Evolutionary conservation across 2,888 invertebrate genomes (phyloP), one percentile per base, ranked within the genome.

Genomic region (Syritta pipiens): DNA sequence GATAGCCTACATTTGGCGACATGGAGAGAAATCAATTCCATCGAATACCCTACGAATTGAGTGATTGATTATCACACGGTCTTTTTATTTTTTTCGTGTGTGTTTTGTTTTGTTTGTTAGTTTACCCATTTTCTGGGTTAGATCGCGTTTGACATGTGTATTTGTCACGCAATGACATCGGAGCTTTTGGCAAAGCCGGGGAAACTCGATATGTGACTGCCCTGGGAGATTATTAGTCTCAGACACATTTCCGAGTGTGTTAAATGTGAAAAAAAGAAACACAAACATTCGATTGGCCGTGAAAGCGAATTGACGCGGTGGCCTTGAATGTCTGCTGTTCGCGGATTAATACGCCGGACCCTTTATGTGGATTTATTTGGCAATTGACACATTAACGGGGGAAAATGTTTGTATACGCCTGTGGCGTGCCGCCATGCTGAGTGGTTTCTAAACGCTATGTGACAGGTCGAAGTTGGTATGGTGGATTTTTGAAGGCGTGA

Each of bases 1-100:
- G 42, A 59, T 65, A 77, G 59, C 65, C 77, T 77, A 71, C 59
- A 76, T 76, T 71, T 48, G 32, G 9, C 20, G 60, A 35, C 55
- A 44, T 49, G 14, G 49, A 26, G 55, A 68, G 53, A 75, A 69
- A 57, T 60, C 75, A 32, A 40, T 55, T 62, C 48, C 49, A 68
- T 37, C 17, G n/a, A 49, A 40, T 32, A 51, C 32, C 48, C 42
- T 19, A 37, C 46, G 49, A 19, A 51, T 28, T 49, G 44, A 63
- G 22, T 57, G 57, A 76, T 59, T 63, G 53, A 49, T 51, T 55
- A 57, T 28, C 44, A 35, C 44, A 9, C 20, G n/a, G n/a, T n/a
- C n/a, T n/a, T 22, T 28, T 46, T 17, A 10, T 35, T 22, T 17
- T 69, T 35, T 32, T 19, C 24, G n/a, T n/a, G n/a, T n/a, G n/a